These are phyloP conservation scores for Synodontis membranacea DNA, from an alignment of 2,113 vertebrate genomes.

Conservation along the genomic window DNA sequence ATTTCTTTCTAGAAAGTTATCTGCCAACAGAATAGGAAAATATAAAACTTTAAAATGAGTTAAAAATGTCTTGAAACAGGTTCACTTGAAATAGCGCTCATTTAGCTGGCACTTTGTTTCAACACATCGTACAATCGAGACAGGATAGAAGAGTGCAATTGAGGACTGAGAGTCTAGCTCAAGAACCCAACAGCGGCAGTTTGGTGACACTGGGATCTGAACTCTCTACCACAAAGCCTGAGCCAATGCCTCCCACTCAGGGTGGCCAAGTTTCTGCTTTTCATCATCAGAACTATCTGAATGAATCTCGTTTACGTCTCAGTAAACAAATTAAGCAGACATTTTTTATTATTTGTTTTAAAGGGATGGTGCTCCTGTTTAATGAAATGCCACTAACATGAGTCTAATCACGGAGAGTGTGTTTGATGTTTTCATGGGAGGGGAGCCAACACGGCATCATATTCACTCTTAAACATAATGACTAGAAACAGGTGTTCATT, in stretches of 20 bases:
- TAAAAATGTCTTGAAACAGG: too few species aligned
- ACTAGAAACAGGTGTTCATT: background rate
- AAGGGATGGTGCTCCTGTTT: background rate
- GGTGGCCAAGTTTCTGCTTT: background rate
- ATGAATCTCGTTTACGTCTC: background rate
- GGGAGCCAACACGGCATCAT: background rate
- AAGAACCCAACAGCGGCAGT: background rate
- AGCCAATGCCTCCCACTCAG: background rate
- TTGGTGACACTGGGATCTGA: background rate
- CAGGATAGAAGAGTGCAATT: background rate
- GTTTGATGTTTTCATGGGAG: constrained; percentile 9
- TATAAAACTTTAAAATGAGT: too few species aligned
- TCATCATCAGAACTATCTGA: background rate
- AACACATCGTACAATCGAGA: background rate
- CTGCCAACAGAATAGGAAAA: too few species aligned
- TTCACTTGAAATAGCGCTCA: too few species aligned
- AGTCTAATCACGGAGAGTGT: background rate
- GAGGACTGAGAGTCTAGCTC: too few species aligned
- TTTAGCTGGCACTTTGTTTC: background rate
- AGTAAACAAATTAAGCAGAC: background rate
- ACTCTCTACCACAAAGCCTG: background rate
- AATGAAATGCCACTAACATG: constrained; percentile 1
- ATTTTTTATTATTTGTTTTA: too few species aligned
- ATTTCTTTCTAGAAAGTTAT: too few species aligned
- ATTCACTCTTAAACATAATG: background rate